These are phyloP conservation scores for Vireo altiloquus DNA, from an alignment of 2,113 vertebrate genomes.

Conservation along the genomic window DNA sequence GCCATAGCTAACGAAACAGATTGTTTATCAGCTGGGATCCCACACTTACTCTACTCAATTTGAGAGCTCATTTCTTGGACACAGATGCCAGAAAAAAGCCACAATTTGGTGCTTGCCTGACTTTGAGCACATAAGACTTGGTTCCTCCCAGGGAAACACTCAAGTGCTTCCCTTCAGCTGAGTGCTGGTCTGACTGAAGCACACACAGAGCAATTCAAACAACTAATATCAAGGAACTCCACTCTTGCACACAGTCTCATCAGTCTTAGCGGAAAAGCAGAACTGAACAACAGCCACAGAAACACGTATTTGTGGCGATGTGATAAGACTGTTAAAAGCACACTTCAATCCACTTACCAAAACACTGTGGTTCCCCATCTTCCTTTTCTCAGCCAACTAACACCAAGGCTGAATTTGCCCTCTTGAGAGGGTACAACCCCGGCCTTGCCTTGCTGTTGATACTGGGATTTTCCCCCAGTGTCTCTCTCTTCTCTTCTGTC, in stretches of 20 bases:
- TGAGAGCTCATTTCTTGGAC: background rate
- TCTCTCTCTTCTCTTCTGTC: conserved; percentile 1
- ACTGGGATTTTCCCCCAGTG: background rate
- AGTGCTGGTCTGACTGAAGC: background rate
- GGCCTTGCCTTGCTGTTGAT: background rate
- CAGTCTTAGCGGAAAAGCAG: background rate
- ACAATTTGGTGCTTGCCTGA: background rate
- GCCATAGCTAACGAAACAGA: background rate
- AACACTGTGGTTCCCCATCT: background rate
- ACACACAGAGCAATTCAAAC: background rate
- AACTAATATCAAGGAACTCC: background rate
- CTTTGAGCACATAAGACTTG: background rate
- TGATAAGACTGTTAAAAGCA: background rate
- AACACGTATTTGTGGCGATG: background rate
- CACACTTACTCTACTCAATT: background rate
- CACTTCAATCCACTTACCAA: background rate
- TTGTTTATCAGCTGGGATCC: background rate
- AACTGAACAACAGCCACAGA: background rate
- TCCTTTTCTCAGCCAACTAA: conserved; percentile 6
- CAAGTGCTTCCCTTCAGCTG: background rate
- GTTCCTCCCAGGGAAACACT: background rate
- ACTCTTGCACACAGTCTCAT: background rate
- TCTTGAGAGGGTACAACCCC: background rate
- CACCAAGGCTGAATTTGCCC: background rate
- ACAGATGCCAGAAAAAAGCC: background rate